Base-by-base conservation (phyloP, 2,113 vertebrate genomes). In the Pionites leucogaster region DNA sequence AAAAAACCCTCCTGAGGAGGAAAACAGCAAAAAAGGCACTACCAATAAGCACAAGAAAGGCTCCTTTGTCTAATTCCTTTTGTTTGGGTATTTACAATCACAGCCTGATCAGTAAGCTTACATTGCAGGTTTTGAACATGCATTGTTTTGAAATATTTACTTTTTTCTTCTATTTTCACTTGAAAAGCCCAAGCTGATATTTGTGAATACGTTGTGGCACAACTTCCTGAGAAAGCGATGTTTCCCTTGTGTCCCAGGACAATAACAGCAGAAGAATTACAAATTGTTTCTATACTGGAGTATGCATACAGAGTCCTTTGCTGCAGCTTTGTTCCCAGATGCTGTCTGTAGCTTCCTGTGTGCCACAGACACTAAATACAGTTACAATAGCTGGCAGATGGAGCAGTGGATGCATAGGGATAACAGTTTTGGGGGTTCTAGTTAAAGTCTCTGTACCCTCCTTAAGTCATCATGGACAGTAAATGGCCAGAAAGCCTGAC, bases 331-430 rank as follows among this genome's bases (percentile, higher is more conserved):
- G 55, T 22, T 67, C 68, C 68, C 78, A 62, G 10, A 37, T 4
- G 14, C 0, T 18, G 13, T 6, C 75, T 39, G 0, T 13, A 39
- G 42, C 15, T 65, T 44, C 65, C 62, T 3, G 1, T 50, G 59
- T 5, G 50, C 75, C 49, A 35, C 59, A 46, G 72, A 20, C 31
- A 20, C 1, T 2, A 11, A 25, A 9, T 4, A 9, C 25, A 10
- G 39, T 16, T 13, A 13, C 70, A 44, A 1, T 2, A 71, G 52
- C 57, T 35, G 71, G 35, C 24, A 52, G 22, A 41, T n/a, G 67
- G 52, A 69, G 23, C 0, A 0, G 31, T 17, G 55, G 14, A 4
- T 29, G 75, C 5, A 7, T 2, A 10, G 37, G 47, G 19, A 13
- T 8, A 31, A 50, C 1, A 8, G 18, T 8, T 59, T 55, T 6